These are phyloP conservation scores for Odobenus rosmarus DNA, from an alignment of 2,113 vertebrate species.

Conservation along the genomic window DNA sequence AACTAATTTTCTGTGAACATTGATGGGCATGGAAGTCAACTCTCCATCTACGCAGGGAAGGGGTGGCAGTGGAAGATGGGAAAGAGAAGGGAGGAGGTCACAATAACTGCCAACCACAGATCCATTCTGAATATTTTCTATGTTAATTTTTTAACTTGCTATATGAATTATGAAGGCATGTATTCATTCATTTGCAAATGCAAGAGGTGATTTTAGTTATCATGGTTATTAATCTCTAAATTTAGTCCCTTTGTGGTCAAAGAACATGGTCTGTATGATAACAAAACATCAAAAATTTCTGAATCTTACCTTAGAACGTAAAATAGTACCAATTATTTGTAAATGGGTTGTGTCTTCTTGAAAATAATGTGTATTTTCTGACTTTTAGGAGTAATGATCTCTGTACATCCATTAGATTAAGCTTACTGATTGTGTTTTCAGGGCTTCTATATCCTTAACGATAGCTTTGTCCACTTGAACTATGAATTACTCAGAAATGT, in stretches of 20 bases:
- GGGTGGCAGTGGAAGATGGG: fast-evolving
- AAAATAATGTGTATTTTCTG: background rate
- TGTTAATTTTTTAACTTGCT: background rate
- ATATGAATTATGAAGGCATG: background rate
- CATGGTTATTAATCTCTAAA: background rate
- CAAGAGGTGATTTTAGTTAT: background rate
- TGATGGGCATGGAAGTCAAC: background rate
- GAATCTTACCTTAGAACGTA: background rate
- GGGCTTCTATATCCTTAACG: background rate
- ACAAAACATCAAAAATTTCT: background rate
- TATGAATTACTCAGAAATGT: conserved; percentile 1
- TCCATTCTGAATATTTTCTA: background rate
- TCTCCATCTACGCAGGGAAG: background rate
- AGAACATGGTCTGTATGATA: background rate
- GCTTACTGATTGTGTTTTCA: background rate
- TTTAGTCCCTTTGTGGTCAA: background rate
- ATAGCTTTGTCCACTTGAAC: background rate
- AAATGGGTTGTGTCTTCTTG: background rate
- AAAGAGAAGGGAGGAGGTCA: background rate
- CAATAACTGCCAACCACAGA: background rate
- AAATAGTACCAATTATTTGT: background rate
- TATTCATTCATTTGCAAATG: background rate
- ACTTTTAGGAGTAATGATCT: background rate
- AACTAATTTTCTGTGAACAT: background rate
- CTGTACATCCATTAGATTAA: background rate